phyloP scores from a whole-genome alignment of 2,888 invertebrate species.

The Macrosoma leucophasiata region DNA sequence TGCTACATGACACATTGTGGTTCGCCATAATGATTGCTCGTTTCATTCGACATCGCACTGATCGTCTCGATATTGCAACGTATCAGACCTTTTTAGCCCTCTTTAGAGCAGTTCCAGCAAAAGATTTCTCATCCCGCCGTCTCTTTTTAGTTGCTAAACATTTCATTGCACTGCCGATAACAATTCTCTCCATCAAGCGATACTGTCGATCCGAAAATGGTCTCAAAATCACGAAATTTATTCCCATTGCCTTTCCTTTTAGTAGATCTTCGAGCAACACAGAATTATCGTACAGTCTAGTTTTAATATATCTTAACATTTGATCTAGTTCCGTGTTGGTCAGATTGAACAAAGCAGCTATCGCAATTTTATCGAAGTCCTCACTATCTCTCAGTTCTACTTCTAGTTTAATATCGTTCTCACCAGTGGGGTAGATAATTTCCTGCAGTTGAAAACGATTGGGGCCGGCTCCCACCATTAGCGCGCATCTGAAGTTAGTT shows the following conservation, averaged over 20 bases:
- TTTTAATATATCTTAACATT: slow-evolving; percentile 51
- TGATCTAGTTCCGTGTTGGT: slow-evolving; percentile 44
- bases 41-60: slow-evolving; percentile 37
- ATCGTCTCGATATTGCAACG: slow-evolving; percentile 9
- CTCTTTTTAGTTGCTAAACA: slow-evolving; percentile 41
- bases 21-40: slow-evolving; percentile 45
- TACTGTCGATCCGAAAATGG: slow-evolving; percentile 55
- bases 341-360: slow-evolving; percentile 53
- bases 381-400: slow-evolving; percentile 58
- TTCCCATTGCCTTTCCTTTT: slow-evolving; percentile 53
- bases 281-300: slow-evolving; percentile 44
- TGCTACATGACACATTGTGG: slow-evolving; percentile 48
- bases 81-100: slow-evolving; percentile 38
- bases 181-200: slow-evolving; percentile 53
- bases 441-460: slow-evolving; percentile 61
- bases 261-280: slow-evolving; percentile 48
- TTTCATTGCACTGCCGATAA: slow-evolving; percentile 42
- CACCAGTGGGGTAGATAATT: slow-evolving; percentile 52
- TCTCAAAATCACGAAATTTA: slow-evolving; percentile 52
- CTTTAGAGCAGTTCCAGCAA: slow-evolving; percentile 39
- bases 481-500: slow-evolving; percentile 51
- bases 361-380: slow-evolving; percentile 57
- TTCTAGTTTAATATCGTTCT: slow-evolving; percentile 49
- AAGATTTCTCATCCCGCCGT: slow-evolving; percentile 42
- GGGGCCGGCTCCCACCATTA: slow-evolving; percentile 59